Evolutionary conservation across 2,113 vertebrate species (phyloP).

Genomic region (Notarius lentiginosus): DNA sequence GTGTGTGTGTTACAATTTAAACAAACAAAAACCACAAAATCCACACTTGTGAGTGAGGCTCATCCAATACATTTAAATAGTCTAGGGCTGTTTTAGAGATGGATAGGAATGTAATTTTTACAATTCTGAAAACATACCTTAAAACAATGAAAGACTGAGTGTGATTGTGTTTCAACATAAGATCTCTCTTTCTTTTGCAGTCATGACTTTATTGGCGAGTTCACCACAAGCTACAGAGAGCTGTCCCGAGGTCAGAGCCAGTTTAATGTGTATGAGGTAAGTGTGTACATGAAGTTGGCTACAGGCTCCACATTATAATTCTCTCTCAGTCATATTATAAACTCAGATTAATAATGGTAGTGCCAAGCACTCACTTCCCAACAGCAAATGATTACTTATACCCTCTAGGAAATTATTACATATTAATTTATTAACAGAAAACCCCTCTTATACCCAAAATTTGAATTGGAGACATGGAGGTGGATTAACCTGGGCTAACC

Average conservation of each 20-base stretch:
- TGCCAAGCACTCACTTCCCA: not conserved
- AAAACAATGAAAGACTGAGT: conserved; percentile 10
- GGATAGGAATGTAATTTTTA: not conserved
- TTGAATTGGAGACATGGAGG: not conserved
- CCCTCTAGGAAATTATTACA: not conserved
- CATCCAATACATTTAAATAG: not conserved
- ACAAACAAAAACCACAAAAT: not conserved
- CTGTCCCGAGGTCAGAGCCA: conserved; percentile 94
- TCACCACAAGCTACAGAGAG: conserved; percentile 98
- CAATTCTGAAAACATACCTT: conserved; percentile 8
- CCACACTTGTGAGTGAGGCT: not conserved
- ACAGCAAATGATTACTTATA: not conserved
- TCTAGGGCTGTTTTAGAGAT: not conserved
- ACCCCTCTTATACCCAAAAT: not conserved
- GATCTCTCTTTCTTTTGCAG: conserved; percentile 64
- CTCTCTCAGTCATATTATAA: not conserved
- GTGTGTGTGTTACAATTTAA: not conserved
- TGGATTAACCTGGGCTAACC: not conserved
- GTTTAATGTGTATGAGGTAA: conserved; percentile 84
- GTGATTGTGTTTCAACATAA: not conserved
- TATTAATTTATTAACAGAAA: not conserved
- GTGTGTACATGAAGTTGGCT: not conserved
- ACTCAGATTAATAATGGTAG: not conserved
- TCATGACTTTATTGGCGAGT: conserved; percentile 97
- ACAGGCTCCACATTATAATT: not conserved